phyloP scores from a whole-genome alignment of 2,888 invertebrate genomes.

The Drosophila acutilabella region DNA sequence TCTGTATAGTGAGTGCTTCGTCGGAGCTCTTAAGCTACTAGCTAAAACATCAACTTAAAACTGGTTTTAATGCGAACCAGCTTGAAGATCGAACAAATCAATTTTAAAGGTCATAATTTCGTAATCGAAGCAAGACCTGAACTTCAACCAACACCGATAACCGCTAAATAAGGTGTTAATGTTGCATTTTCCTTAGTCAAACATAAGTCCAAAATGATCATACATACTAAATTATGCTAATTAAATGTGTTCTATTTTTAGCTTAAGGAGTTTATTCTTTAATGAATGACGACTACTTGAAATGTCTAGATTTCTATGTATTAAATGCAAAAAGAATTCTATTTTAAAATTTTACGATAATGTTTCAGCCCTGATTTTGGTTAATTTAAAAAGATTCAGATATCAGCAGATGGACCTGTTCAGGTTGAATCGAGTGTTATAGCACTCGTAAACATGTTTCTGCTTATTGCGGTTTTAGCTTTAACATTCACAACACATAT shows the following conservation, averaged over 20 bases:
- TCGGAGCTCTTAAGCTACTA: conserved; percentile 7
- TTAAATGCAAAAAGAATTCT: neutral
- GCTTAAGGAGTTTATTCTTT: neutral
- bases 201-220: neutral
- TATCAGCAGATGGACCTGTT: conserved; percentile 42
- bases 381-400: conserved; percentile 23
- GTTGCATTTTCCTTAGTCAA: neutral
- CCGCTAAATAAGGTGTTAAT: conserved; percentile 45
- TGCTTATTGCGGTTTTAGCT: conserved; percentile 43
- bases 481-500: conserved; percentile 36
- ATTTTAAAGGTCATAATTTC: conserved; percentile 60
- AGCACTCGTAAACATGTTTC: conserved; percentile 62
- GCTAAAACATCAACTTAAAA: conserved; percentile 28
- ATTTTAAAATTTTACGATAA: no score
- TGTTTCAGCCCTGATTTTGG: conserved; percentile 36
- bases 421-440: conserved; percentile 31
- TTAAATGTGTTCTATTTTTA: conserved; percentile 23
- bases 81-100: conserved; percentile 42
- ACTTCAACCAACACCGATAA: conserved; percentile 19
- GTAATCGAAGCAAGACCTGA: conserved; percentile 31
- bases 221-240: conserved; percentile 13
- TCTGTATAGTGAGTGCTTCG: neutral
- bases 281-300: no score
- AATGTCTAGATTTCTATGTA: no score
- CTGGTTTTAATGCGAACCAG: conserved; percentile 40